Evolutionary conservation across 1,140 invertebrate genomes (phyloP).

Genomic region (Callitettix versicolor): DNA sequence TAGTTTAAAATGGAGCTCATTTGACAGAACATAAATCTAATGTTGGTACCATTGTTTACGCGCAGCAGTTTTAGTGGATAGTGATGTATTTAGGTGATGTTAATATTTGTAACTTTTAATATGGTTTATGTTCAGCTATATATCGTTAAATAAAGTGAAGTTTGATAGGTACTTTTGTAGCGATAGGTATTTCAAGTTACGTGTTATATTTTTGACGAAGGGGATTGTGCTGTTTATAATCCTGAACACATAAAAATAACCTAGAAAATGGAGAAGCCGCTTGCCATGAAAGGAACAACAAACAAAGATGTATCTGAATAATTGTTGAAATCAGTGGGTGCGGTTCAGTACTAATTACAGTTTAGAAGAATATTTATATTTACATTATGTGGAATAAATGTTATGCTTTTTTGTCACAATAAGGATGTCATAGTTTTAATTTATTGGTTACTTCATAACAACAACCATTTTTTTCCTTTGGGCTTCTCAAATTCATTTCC

Average conservation of each 20-base stretch:
- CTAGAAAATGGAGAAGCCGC: conserved; percentile 16
- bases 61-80: background rate
- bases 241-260: conserved; percentile 6
- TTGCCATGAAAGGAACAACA: conserved; percentile 12
- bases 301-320: conserved; percentile 11
- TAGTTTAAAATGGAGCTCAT: too few relatives aligned
- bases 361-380: background rate
- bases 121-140: too few relatives aligned
- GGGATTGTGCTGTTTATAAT: background rate
- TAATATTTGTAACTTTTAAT: too few relatives aligned
- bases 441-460: background rate
- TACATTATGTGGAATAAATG: background rate
- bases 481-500: background rate
- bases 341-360: background rate
- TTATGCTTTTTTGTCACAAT: background rate
- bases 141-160: too few relatives aligned
- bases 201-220: background rate
- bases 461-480: background rate
- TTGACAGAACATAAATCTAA: background rate
- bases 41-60: conserved; percentile 10
- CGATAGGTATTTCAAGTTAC: too few relatives aligned
- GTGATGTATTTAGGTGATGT: too few relatives aligned
- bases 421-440: background rate
- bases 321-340: conserved; percentile 7
- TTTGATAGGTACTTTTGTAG: too few relatives aligned